Percentiles rank a stretch among this genome's conserved stretches.
Conservation (phyloP, 2,888 invertebrate species). For the Spilarctia lutea region DNA sequence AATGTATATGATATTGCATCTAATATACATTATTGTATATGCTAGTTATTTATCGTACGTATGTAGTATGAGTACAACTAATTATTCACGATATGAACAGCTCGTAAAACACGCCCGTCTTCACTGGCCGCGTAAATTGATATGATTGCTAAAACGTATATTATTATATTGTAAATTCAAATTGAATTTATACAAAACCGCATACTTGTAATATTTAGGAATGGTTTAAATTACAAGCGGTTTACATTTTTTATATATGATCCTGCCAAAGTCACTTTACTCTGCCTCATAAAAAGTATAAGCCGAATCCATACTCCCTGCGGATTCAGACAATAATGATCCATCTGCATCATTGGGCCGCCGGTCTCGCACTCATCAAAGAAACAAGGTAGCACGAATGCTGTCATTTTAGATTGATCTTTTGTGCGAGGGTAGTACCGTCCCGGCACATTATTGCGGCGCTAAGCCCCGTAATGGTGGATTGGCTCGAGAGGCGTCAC, state of each 20-base stretch:
- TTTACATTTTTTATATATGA: background rate
- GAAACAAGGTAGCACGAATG: too few species aligned
- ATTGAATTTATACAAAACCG: constrained; percentile 44
- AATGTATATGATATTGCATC: background rate
- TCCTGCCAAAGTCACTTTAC: too few species aligned
- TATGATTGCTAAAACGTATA: constrained; percentile 42
- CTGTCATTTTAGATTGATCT: too few species aligned
- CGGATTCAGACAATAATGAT: too few species aligned
- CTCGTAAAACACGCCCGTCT: constrained; percentile 40
- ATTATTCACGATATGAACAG: constrained; percentile 37
- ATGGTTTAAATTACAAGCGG: constrained; percentile 15
- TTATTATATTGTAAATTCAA: constrained; percentile 41
- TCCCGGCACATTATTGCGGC: too few species aligned
- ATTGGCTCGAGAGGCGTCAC: too few species aligned
- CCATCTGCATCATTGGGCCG: too few species aligned
- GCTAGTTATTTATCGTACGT: background rate
- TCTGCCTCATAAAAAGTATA: too few species aligned
- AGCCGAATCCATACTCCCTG: too few species aligned
- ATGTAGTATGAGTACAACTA: constrained; percentile 32
- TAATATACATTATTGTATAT: background rate
- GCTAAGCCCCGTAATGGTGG: too few species aligned
- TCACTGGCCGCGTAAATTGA: constrained; percentile 41
- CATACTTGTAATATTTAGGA: constrained; percentile 37
- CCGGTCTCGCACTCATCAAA: too few species aligned
- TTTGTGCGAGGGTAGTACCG: too few species aligned